Percentiles rank a stretch among this genome's conserved stretches.
Conservation (phyloP, 2,888 invertebrate genomes). For the Drosophila picticornis region DNA sequence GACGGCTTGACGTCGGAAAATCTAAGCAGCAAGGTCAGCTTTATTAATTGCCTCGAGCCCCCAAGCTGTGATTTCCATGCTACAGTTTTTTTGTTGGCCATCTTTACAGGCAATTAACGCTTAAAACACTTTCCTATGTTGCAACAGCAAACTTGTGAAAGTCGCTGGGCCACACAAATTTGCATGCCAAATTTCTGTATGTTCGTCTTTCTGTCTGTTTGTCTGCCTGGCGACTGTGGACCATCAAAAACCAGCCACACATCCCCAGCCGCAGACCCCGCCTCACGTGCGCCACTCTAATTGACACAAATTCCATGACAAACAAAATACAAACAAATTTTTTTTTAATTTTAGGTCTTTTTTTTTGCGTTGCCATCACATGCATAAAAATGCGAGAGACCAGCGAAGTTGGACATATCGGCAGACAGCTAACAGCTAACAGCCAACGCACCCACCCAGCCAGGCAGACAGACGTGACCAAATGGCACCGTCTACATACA, state of each 20-base stretch:
- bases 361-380: constrained; percentile 45
- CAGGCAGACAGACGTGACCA: constrained; percentile 10
- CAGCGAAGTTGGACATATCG: constrained; percentile 57
- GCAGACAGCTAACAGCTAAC: constrained; percentile 38
- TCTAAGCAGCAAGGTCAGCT: constrained; percentile 71
- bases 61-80: constrained; percentile 43
- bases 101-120: constrained; percentile 81
- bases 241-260: constrained; percentile 25
- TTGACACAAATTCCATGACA: constrained; percentile 78
- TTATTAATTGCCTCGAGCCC: constrained; percentile 69
- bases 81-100: constrained; percentile 61
- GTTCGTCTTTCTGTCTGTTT: constrained; percentile 14
- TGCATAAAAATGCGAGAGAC: constrained; percentile 69
- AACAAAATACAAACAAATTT: constrained; percentile 39
- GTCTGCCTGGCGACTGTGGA: constrained; percentile 22
- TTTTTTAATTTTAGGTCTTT: constrained; percentile 7
- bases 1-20: constrained; percentile 56
- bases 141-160: constrained; percentile 71
- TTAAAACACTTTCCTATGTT: constrained; percentile 77
- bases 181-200: constrained; percentile 58
- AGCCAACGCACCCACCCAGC: constrained; percentile 66
- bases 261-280: constrained; percentile 27
- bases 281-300: constrained; percentile 65
- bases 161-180: constrained; percentile 57
- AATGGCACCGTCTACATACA: constrained; percentile 34